Evolutionary conservation across 1,140 invertebrate genomes (phyloP).

Genomic region (Bombyx mandarina): DNA sequence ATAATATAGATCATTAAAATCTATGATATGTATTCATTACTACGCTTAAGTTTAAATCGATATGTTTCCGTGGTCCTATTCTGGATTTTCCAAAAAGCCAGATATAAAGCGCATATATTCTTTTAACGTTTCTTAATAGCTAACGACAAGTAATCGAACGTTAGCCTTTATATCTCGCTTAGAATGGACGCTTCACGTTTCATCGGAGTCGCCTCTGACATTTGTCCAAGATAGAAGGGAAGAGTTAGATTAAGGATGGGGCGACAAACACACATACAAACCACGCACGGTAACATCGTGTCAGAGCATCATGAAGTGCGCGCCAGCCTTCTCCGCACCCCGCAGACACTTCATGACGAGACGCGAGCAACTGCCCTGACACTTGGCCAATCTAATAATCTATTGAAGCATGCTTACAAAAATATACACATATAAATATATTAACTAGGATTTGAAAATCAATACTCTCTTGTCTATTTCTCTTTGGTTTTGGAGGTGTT

Average conservation of each 20-base stretch:
- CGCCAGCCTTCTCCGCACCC: conserved; percentile 6
- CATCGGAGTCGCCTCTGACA: conserved; percentile 64
- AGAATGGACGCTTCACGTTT: conserved; percentile 42
- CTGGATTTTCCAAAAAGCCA: conserved; percentile 63
- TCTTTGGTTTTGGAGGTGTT: background rate
- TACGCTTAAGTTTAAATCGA: conserved; percentile 52
- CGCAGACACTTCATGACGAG: conserved; percentile 16
- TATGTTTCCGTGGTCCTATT: conserved; percentile 65
- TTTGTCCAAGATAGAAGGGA: conserved; percentile 23
- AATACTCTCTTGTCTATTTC: conserved; percentile 18
- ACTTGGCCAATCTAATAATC: conserved; percentile 19
- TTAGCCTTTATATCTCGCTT: conserved; percentile 63
- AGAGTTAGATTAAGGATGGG: conserved; percentile 15
- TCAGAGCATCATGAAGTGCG: conserved; percentile 15
- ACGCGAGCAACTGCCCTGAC: conserved; percentile 42
- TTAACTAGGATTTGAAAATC: conserved; percentile 31
- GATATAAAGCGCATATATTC: conserved; percentile 69
- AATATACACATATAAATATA: conserved; percentile 29
- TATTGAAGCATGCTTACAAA: conserved; percentile 33
- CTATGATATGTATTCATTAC: conserved; percentile 43
- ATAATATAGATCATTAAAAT: conserved; percentile 17
- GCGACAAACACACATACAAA: conserved; percentile 22
- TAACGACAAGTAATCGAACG: conserved; percentile 36
- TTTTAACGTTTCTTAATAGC: conserved; percentile 46
- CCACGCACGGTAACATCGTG: conserved; percentile 8